These are phyloP conservation scores for Prunella himalayana DNA, from an alignment of 2,113 vertebrate species.

Conservation along the genomic window DNA sequence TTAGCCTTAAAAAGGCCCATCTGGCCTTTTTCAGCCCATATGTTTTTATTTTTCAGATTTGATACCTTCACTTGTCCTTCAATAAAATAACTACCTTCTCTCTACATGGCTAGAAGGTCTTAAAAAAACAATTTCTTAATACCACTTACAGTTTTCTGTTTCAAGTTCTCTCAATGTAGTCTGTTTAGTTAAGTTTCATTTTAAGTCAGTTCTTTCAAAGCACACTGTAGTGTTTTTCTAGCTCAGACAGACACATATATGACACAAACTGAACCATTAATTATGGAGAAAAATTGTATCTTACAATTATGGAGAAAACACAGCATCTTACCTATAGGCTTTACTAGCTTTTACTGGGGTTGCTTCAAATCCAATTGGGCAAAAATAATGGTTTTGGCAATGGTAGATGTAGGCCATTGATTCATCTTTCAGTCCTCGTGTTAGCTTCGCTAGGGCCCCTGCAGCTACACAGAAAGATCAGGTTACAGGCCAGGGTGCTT, in stretches of 20 bases:
- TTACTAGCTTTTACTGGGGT: conserved; percentile 92
- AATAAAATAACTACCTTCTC: neutral
- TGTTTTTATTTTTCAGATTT: neutral
- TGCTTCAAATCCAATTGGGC: conserved; percentile 95
- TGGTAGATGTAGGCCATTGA: conserved; percentile 97
- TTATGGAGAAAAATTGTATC: neutral
- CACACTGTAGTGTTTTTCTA: neutral
- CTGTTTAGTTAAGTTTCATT: neutral
- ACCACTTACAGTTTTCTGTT: neutral
- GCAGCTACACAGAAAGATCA: conserved; percentile 77
- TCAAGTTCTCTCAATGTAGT: neutral
- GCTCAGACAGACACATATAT: neutral
- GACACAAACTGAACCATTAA: neutral
- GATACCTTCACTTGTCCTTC: neutral
- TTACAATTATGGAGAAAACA: neutral
- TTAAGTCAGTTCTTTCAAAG: neutral
- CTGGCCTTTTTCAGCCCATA: neutral
- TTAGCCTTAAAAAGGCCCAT: neutral
- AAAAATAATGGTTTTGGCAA: conserved; percentile 99
- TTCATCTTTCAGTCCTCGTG: conserved; percentile 89
- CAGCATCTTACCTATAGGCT: conserved; percentile 86
- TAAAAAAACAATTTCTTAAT: neutral
- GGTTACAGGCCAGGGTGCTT: neutral
- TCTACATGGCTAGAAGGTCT: neutral
- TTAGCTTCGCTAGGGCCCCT: conserved; percentile 90